Evolutionary conservation across 1,140 invertebrate genomes (phyloP).

Genomic region (Drosophila simulans): DNA sequence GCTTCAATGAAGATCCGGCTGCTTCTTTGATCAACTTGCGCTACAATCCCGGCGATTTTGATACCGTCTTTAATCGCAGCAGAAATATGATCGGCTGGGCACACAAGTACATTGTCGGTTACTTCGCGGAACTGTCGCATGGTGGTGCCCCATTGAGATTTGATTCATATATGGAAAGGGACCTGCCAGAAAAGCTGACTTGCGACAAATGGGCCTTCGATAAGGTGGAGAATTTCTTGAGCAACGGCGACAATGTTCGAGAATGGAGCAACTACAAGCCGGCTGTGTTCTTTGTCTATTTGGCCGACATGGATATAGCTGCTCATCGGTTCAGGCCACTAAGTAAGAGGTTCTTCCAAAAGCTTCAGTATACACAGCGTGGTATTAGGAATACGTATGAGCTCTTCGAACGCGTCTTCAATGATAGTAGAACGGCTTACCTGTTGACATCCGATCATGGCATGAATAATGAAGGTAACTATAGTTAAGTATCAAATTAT

Average conservation of each 20-base stretch:
- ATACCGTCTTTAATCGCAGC: constrained; percentile 97
- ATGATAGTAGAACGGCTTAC: constrained; percentile 92
- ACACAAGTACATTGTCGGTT: not conserved
- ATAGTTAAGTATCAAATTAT: not conserved
- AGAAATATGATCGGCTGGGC: constrained; percentile 88
- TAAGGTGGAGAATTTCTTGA: constrained; percentile 86
- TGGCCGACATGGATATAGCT: constrained; percentile 95
- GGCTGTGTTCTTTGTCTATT: constrained; percentile 94
- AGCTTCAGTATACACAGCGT: constrained; percentile 91
- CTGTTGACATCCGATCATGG: constrained; percentile 99
- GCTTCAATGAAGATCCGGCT: constrained; percentile 98
- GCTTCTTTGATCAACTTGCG: constrained; percentile 96
- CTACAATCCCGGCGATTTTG: constrained; percentile 98
- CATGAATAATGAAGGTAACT: constrained; percentile 96
- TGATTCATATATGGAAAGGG: too few relatives aligned
- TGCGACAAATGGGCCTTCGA: constrained; percentile 14
- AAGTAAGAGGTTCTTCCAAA: constrained; percentile 92
- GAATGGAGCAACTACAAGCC: constrained; percentile 87
- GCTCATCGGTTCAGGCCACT: constrained; percentile 89
- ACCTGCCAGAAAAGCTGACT: not conserved
- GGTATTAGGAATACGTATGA: constrained; percentile 90
- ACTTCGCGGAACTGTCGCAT: not conserved
- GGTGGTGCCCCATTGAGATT: constrained; percentile 12
- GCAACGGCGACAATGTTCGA: constrained; percentile 75
- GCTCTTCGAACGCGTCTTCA: constrained; percentile 90